These are phyloP conservation scores for Murina feae DNA, from an alignment of 2,113 vertebrate species.

Conservation along the genomic window DNA sequence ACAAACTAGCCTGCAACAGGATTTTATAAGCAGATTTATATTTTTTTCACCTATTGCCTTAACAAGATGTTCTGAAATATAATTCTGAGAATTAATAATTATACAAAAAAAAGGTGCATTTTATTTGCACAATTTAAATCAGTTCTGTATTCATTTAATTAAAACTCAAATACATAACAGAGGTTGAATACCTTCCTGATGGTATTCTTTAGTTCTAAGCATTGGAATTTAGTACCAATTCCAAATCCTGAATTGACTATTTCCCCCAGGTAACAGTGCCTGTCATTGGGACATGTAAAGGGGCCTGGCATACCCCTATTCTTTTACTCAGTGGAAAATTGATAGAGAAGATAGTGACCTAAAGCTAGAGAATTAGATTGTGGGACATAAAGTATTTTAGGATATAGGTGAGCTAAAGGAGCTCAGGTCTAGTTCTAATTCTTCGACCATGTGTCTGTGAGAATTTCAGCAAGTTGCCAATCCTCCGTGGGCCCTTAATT, in stretches of 20 bases:
- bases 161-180: neutral
- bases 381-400: neutral
- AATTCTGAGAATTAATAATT: conserved; percentile 25
- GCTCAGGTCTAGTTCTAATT: neutral
- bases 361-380: neutral
- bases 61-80: neutral
- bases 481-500: neutral
- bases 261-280: neutral
- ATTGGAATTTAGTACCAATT: neutral
- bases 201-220: neutral
- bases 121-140: neutral
- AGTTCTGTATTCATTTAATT: neutral
- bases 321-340: neutral
- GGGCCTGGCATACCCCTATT: neutral
- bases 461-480: neutral
- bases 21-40: neutral
- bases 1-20: neutral
- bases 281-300: neutral
- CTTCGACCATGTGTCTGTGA: neutral
- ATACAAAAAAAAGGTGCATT: neutral
- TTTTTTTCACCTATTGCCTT: neutral
- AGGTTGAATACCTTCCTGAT: neutral
- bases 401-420: neutral
- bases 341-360: neutral
- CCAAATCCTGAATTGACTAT: neutral